Percentiles rank a stretch among this genome's conserved stretches.
These are phyloP conservation scores for Leptinotarsa juncta DNA, from an alignment of 2,888 invertebrate species.

Conservation along the genomic window DNA sequence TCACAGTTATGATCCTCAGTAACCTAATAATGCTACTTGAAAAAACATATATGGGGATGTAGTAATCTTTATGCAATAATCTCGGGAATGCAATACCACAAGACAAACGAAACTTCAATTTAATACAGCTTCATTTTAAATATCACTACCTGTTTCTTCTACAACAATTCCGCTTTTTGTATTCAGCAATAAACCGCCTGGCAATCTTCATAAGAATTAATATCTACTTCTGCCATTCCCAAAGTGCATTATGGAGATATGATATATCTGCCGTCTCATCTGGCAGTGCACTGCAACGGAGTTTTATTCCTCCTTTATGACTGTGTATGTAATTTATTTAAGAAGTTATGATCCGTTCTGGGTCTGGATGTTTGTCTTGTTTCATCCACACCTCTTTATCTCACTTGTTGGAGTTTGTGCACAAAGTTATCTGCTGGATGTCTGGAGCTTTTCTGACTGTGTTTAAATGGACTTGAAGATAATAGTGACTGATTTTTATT, in stretches of 20 bases:
- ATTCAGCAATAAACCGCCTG: slow-evolving; percentile 25
- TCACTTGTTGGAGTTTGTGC: slow-evolving; percentile 24
- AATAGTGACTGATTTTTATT: slow-evolving; percentile 13
- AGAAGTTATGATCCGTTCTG: slow-evolving; percentile 38
- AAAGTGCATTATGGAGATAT: slow-evolving; percentile 37
- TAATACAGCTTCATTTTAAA: neutral
- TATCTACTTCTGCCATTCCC: slow-evolving; percentile 38
- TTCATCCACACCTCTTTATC: slow-evolving; percentile 40
- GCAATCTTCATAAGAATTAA: slow-evolving; percentile 43
- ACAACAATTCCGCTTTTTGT: neutral
- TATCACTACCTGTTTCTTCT: neutral
- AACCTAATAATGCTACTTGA: no score
- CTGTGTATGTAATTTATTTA: slow-evolving; percentile 38
- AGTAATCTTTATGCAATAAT: no score
- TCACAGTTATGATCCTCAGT: no score
- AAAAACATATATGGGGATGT: no score
- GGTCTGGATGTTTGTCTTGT: slow-evolving; percentile 32
- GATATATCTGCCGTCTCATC: slow-evolving; percentile 36
- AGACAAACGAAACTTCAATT: no score
- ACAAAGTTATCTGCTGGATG: slow-evolving; percentile 31
- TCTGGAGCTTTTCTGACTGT: slow-evolving; percentile 23
- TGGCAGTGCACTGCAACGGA: slow-evolving; percentile 25
- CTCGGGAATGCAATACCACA: no score
- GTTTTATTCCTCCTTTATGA: slow-evolving; percentile 39
- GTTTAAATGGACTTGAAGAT: neutral